Evolutionary conservation across 2,113 vertebrate species (phyloP), one percentile per base, ranked within the genome.

Genomic region (Raphicerus campestris): DNA sequence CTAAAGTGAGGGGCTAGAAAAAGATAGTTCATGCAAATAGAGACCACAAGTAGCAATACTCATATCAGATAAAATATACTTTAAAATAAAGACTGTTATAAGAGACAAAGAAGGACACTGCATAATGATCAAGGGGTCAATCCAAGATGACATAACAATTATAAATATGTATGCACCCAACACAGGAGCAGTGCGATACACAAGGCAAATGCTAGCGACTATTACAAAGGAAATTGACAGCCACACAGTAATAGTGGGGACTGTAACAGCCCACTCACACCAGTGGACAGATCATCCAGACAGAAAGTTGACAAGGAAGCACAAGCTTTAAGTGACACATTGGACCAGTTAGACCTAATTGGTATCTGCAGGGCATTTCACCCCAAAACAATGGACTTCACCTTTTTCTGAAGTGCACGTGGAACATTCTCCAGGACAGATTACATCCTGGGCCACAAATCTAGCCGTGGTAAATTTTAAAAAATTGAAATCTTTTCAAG

Each of bases 401-500:
- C n/a, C n/a, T 70, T 39, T 39, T 70, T 70, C 66, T 70, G n/a
- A 39, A 22, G 66, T 39, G 10, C n/a, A 70, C n/a, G 1, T 39
- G n/a, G n/a, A 70, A 39, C 10, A 13, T 22, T 22, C n/a, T 70
- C n/a, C 10, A 70, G n/a, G 66, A 39, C 17, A 22, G n/a, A 70
- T 70, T 35, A 70, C 2, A 70, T 70, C 35, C 66, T 70, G 66
- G 66, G 10, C n/a, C 66, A 70, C 19, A 70, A 70, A 70, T 70
- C 10, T 70, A 39, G n/a, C 19, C 0, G 0, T 70, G 66, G 19
- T 22, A 70, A 6, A 10, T 70, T 70, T 70, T 13, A 1, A 70
- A 70, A 70, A 22, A 39, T 3, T 70, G n/a, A 22, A 70, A 22
- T 70, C n/a, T 70, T 70, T 70, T 39, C 2, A 22, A 39, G 66